Evolutionary conservation across 1,140 invertebrate genomes (phyloP).

Genomic region (Xylocopa sonorina): DNA sequence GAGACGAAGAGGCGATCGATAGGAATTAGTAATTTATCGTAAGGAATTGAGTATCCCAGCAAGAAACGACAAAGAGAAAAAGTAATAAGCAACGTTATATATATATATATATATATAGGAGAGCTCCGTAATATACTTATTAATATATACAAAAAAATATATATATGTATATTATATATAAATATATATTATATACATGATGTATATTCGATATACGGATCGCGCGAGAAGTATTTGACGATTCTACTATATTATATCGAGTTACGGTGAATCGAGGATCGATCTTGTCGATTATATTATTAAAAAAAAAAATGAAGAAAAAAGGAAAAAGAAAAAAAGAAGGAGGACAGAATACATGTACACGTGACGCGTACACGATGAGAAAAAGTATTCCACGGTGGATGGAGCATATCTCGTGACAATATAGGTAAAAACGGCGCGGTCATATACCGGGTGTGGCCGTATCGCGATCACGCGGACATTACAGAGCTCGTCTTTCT

Average conservation of each 20-base stretch:
- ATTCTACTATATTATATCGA: slow-evolving; percentile 38
- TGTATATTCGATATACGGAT: slow-evolving; percentile 54
- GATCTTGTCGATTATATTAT: slow-evolving; percentile 43
- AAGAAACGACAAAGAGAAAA: slow-evolving; percentile 19
- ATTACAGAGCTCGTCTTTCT: slow-evolving; percentile 39
- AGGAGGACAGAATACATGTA: not conserved
- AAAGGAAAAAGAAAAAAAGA: not conserved
- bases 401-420: slow-evolving; percentile 65
- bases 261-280: slow-evolving; percentile 28
- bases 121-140: slow-evolving; percentile 50
- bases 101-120: no score
- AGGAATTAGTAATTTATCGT: slow-evolving; percentile 51
- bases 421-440: slow-evolving; percentile 47
- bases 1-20: slow-evolving; percentile 7
- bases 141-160: slow-evolving; percentile 40
- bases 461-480: slow-evolving; percentile 21
- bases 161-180: slow-evolving; percentile 33
- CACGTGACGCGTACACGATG: not conserved
- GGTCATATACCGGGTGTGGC: slow-evolving; percentile 31
- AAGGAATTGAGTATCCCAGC: slow-evolving; percentile 60
- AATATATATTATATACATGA: slow-evolving; percentile 26
- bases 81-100: slow-evolving; percentile 18
- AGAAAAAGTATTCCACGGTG: slow-evolving; percentile 33
- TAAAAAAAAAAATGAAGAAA: not conserved
- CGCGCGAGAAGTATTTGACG: slow-evolving; percentile 30